phyloP scores from a whole-genome alignment of 2,113 vertebrate genomes.

The Thalassoma bifasciatum region DNA sequence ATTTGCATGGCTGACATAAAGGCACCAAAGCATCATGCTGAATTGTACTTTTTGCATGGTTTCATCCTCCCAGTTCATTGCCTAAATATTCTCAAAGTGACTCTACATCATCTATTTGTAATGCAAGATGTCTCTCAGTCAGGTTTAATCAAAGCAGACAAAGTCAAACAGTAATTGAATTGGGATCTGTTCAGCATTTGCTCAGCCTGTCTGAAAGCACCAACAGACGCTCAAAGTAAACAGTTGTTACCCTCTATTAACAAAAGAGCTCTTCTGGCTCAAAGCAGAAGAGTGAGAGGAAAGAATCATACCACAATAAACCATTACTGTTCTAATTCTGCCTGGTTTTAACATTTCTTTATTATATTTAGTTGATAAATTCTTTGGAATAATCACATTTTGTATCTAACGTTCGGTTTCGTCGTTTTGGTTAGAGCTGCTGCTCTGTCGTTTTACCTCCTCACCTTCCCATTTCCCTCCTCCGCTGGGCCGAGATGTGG shows the following conservation, averaged over 20 bases:
- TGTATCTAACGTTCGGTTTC: not conserved
- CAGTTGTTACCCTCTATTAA: constrained; percentile 42
- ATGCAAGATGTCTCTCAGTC: not conserved
- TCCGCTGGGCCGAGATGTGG: constrained; percentile 62
- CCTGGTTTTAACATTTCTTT: too few relatives aligned
- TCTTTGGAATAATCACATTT: too few relatives aligned
- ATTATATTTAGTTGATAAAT: too few relatives aligned
- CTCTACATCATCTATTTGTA: too few relatives aligned
- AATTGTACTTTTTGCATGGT: too few relatives aligned
- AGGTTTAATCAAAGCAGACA: constrained; percentile 47
- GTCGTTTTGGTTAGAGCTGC: constrained; percentile 1
- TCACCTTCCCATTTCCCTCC: constrained; percentile 62
- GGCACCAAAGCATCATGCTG: too few relatives aligned
- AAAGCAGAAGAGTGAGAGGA: not conserved
- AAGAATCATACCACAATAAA: too few relatives aligned
- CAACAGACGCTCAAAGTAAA: constrained; percentile 36
- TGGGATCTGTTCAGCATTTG: constrained; percentile 36
- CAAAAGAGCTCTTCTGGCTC: constrained; percentile 38
- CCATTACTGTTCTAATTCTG: too few relatives aligned
- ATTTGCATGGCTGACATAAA: too few relatives aligned
- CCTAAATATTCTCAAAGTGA: too few relatives aligned
- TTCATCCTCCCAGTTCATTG: too few relatives aligned
- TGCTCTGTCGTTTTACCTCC: constrained; percentile 18
- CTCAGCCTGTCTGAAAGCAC: too few relatives aligned
- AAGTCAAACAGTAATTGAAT: constrained; percentile 41